phyloP scores from a whole-genome alignment of 2,797 vertebrate genomes.

The Dromococcyx pavoninus region DNA sequence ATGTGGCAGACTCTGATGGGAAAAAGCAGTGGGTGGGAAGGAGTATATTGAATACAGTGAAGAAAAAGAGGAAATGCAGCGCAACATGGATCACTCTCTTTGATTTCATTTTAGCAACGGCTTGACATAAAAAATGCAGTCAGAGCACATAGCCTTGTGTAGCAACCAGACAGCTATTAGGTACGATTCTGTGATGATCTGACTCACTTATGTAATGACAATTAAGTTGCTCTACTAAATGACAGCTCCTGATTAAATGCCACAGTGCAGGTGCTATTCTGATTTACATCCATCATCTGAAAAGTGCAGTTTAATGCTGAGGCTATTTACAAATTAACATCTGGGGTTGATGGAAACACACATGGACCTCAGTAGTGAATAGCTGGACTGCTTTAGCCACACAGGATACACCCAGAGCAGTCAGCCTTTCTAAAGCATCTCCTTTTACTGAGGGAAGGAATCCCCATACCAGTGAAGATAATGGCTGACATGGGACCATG shows the following conservation, averaged over 20 bases:
- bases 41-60: not conserved
- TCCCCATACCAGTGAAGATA: not conserved
- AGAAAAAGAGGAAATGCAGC: not conserved
- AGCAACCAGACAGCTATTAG: slow-evolving; percentile 23
- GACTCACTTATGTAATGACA: slow-evolving; percentile 39
- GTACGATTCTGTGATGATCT: slow-evolving; percentile 23
- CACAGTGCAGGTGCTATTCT: slow-evolving; percentile 59
- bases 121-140: not conserved
- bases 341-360: not conserved
- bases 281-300: slow-evolving; percentile 25
- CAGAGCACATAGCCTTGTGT: not conserved
- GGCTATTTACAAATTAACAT: not conserved
- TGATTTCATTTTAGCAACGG: slow-evolving; percentile 20
- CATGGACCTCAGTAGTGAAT: not conserved
- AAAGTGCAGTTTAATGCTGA: not conserved
- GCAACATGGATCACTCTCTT: not conserved
- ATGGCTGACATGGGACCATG: not conserved
- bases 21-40: not conserved
- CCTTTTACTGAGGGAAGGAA: not conserved
- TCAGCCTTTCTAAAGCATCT: not conserved
- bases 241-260: slow-evolving; percentile 58
- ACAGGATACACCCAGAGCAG: not conserved
- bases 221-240: slow-evolving; percentile 49
- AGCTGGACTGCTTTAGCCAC: not conserved
- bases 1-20: not conserved